Conservation (phyloP, 1,140 invertebrate genomes). For the Druon quercuslanigerum region DNA sequence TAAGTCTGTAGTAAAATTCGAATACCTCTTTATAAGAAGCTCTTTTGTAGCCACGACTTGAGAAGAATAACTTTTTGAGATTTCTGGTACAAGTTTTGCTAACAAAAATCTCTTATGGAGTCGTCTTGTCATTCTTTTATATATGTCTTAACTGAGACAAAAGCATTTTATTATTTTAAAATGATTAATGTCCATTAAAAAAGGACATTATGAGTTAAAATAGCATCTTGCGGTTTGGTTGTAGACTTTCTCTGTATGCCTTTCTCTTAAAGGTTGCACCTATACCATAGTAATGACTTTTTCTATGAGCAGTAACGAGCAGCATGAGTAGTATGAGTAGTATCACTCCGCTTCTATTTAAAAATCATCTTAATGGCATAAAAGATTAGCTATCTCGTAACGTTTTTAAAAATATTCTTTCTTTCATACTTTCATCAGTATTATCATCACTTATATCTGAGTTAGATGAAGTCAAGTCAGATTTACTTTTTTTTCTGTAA, state of each 20-base stretch:
- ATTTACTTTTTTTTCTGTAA: background rate
- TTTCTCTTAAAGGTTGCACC: constrained; percentile 45
- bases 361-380: background rate
- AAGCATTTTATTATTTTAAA: constrained; percentile 27
- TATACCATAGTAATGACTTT: constrained; percentile 56
- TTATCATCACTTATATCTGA: too few relatives aligned
- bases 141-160: background rate
- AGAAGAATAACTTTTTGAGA: too few relatives aligned
- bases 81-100: too few relatives aligned
- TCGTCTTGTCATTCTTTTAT: too few relatives aligned
- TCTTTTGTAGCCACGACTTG: too few relatives aligned
- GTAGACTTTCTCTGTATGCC: constrained; percentile 18
- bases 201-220: constrained; percentile 32
- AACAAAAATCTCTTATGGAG: too few relatives aligned
- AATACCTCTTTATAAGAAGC: too few relatives aligned
- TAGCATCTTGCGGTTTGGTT: background rate
- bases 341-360: background rate
- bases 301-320: constrained; percentile 62
- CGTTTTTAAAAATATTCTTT: constrained; percentile 34
- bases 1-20: too few relatives aligned
- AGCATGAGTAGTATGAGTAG: too few relatives aligned
- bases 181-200: constrained; percentile 25
- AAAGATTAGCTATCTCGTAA: background rate
- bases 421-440: too few relatives aligned
- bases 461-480: background rate